phyloP scores from a whole-genome alignment of 1,140 invertebrate genomes.

The Drosophila sulfurigaster region DNA sequence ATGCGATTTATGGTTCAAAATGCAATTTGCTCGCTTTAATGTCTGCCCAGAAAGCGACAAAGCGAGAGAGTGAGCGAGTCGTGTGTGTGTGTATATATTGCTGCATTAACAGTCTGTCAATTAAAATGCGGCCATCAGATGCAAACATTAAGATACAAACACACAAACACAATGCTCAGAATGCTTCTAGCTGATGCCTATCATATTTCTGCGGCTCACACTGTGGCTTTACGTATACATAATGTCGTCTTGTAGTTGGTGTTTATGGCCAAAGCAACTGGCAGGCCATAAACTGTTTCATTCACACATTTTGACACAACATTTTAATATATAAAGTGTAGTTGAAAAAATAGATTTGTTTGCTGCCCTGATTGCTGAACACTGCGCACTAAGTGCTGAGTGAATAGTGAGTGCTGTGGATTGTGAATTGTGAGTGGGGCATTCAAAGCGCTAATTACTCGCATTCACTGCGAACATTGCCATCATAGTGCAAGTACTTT shows the following conservation, averaged over 20 bases:
- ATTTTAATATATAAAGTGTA: too few relatives aligned
- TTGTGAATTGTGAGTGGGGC: constrained; percentile 12
- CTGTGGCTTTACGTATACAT: background rate
- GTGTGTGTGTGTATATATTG: too few relatives aligned
- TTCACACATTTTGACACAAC: too few relatives aligned
- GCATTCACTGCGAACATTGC: constrained; percentile 6
- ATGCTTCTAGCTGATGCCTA: constrained; percentile 8
- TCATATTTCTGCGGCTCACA: constrained; percentile 5
- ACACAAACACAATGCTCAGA: background rate
- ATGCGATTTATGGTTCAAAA: constrained; percentile 52
- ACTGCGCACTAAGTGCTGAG: background rate
- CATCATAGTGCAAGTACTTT: constrained; percentile 14
- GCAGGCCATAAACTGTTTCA: constrained; percentile 9
- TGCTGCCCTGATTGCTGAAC: too few relatives aligned
- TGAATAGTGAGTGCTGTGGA: constrained; percentile 3
- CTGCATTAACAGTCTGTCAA: constrained; percentile 5
- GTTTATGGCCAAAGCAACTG: constrained; percentile 6
- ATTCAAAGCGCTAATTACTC: constrained; percentile 25
- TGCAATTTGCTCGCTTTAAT: constrained; percentile 47
- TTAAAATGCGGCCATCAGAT: constrained; percentile 10
- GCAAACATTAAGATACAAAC: constrained; percentile 1
- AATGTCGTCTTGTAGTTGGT: background rate
- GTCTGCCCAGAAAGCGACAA: background rate
- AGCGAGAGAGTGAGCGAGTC: too few relatives aligned
- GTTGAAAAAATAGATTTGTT: too few relatives aligned